phyloP scores from a whole-genome alignment of 2,888 invertebrate genomes.

The Cantharis rufa region DNA sequence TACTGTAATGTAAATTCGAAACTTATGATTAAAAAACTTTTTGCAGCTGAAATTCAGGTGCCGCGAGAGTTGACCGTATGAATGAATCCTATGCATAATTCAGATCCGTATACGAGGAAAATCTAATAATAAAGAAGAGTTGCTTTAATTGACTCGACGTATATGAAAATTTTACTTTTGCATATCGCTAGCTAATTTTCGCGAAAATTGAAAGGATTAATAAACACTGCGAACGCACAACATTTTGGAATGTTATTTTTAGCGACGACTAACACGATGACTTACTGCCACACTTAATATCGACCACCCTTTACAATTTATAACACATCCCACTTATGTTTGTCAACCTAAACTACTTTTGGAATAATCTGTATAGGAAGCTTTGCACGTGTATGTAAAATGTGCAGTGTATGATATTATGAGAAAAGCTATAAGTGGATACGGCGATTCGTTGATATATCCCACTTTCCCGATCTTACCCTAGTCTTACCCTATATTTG shows the following conservation, averaged over 20 bases:
- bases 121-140: conserved; percentile 1
- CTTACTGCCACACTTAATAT: not conserved
- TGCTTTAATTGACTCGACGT: not conserved
- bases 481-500: conserved; percentile 27
- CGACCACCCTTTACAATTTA: conserved; percentile 9
- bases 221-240: too few relatives aligned
- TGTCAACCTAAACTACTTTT: conserved; percentile 19
- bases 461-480: conserved; percentile 12
- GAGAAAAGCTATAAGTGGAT: conserved; percentile 27
- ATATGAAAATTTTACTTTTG: not conserved
- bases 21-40: conserved; percentile 3
- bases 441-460: conserved; percentile 17
- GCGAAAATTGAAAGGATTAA: too few relatives aligned
- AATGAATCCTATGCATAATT: conserved; percentile 1
- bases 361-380: conserved; percentile 18
- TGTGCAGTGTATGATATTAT: conserved; percentile 20
- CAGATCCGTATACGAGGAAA: not conserved
- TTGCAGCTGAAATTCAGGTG: not conserved
- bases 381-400: conserved; percentile 25
- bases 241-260: not conserved
- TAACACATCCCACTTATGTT: conserved; percentile 12
- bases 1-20: conserved; percentile 3
- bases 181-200: not conserved
- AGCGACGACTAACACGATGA: not conserved
- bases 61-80: conserved; percentile 1